Evolutionary conservation across 1,140 invertebrate genomes (phyloP).

Genomic region (Drosophila rhopaloa): DNA sequence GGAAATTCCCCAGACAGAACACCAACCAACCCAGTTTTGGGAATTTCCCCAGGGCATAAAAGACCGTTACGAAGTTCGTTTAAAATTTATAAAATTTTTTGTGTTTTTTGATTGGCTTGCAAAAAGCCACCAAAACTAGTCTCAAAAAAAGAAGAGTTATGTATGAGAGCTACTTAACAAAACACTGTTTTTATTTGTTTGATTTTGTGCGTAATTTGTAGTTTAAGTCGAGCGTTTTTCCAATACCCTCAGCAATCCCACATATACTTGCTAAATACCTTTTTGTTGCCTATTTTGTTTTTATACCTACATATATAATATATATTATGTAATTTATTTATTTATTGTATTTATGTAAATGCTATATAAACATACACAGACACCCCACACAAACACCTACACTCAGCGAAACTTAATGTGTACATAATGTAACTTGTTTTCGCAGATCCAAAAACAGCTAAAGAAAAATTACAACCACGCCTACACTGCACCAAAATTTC

Average conservation of each 20-base stretch:
- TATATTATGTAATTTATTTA: constrained; percentile 71
- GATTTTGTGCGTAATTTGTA: constrained; percentile 32
- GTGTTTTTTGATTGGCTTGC: constrained; percentile 16
- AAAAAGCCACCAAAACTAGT: constrained; percentile 57
- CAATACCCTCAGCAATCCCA: neutral
- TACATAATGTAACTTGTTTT: constrained; percentile 59
- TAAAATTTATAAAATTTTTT: constrained; percentile 20
- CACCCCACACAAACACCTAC: constrained; percentile 16
- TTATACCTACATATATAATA: constrained; percentile 53
- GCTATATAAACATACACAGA: constrained; percentile 32
- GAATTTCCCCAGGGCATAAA: constrained; percentile 11
- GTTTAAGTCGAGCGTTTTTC: constrained; percentile 21
- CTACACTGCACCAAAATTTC: constrained; percentile 44
- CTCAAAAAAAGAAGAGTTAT: constrained; percentile 43
- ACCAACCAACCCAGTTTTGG: constrained; percentile 10
- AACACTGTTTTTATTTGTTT: constrained; percentile 30
- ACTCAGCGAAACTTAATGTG: constrained; percentile 46
- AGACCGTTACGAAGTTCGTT: constrained; percentile 21
- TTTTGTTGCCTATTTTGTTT: constrained; percentile 78
- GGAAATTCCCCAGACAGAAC: constrained; percentile 14
- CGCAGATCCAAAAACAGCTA: constrained; percentile 12
- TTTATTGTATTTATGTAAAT: constrained; percentile 82
- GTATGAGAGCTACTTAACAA: constrained; percentile 51
- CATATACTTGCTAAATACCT: constrained; percentile 29
- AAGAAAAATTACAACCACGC: constrained; percentile 20